Evolutionary conservation across 1,140 invertebrate species (phyloP).

Genomic region (Nylanderia fulva): DNA sequence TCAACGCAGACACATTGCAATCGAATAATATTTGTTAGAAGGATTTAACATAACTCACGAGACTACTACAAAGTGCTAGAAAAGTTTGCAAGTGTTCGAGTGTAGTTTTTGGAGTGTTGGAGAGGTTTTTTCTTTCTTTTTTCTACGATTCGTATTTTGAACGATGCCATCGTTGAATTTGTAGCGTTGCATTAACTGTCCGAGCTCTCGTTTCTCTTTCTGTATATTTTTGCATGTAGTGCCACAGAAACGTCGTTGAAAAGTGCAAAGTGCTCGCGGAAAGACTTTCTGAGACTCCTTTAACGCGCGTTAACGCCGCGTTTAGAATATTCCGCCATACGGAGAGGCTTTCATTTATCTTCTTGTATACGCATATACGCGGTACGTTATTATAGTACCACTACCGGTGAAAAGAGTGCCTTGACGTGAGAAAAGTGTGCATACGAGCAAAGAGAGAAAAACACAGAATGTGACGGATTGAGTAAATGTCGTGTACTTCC

Average conservation of each 20-base stretch:
- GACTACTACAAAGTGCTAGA: slow-evolving; percentile 26
- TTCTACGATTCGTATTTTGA: slow-evolving; percentile 28
- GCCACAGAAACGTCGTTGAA: neutral
- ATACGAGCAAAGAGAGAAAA: neutral
- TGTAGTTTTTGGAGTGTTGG: slow-evolving; percentile 10
- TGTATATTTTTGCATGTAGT: neutral
- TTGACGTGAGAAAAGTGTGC: neutral
- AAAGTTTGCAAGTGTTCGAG: slow-evolving; percentile 34
- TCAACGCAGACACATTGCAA: neutral
- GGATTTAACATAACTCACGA: neutral
- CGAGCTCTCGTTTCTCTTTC: neutral
- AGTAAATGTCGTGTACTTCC: neutral
- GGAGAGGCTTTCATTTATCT: slow-evolving; percentile 40
- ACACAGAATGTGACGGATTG: slow-evolving; percentile 9
- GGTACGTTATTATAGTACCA: neutral
- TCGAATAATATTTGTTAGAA: slow-evolving; percentile 23
- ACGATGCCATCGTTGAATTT: slow-evolving; percentile 30
- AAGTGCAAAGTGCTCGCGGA: neutral
- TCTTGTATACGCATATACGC: neutral
- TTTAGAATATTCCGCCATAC: slow-evolving; percentile 33
- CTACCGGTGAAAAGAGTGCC: slow-evolving; percentile 4
- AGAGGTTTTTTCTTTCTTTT: slow-evolving; percentile 17
- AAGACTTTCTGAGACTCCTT: slow-evolving; percentile 22
- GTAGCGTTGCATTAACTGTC: neutral
- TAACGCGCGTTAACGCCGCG: neutral